Percentiles rank a stretch among this genome's conserved stretches.
Conservation (phyloP, 2,888 invertebrate genomes). For the Acanthoscelides obtectus region DNA sequence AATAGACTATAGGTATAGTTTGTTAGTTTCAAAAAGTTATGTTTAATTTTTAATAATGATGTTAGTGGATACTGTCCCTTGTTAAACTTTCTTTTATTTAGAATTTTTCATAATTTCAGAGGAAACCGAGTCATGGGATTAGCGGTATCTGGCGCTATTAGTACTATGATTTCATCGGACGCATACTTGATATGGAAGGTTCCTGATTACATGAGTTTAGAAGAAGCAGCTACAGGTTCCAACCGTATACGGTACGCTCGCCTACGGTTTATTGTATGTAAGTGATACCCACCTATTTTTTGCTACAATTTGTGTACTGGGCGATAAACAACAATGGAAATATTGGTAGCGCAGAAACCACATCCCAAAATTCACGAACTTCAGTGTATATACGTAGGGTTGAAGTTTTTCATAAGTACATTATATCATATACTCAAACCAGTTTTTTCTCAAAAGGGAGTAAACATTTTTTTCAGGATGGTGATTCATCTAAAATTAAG, state of each 20-base stretch:
- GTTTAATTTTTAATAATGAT: not conserved
- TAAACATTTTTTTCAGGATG: too few relatives aligned
- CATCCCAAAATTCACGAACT: too few relatives aligned
- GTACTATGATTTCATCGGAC: slow-evolving; percentile 58
- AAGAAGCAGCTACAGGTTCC: slow-evolving; percentile 29
- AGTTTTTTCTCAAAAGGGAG: too few relatives aligned
- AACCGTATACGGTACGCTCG: slow-evolving; percentile 7
- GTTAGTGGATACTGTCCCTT: not conserved
- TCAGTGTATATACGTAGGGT: too few relatives aligned
- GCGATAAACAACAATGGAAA: too few relatives aligned
- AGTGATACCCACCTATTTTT: too few relatives aligned
- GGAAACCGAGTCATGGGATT: slow-evolving; percentile 65
- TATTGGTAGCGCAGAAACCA: too few relatives aligned
- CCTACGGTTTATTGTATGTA: slow-evolving; percentile 2
- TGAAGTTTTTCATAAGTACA: too few relatives aligned
- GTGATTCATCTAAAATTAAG: too few relatives aligned
- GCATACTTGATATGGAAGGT: slow-evolving; percentile 56
- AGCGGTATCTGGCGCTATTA: slow-evolving; percentile 54
- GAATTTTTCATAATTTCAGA: slow-evolving; percentile 34
- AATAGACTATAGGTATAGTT: slow-evolving; percentile 4
- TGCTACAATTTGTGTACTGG: too few relatives aligned
- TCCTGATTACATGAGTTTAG: slow-evolving; percentile 50
- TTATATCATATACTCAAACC: too few relatives aligned
- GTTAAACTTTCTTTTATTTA: too few relatives aligned
- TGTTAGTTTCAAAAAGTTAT: not conserved